Base-by-base conservation (phyloP, 2,888 invertebrate species). In the Lithophane ornitopus region DNA sequence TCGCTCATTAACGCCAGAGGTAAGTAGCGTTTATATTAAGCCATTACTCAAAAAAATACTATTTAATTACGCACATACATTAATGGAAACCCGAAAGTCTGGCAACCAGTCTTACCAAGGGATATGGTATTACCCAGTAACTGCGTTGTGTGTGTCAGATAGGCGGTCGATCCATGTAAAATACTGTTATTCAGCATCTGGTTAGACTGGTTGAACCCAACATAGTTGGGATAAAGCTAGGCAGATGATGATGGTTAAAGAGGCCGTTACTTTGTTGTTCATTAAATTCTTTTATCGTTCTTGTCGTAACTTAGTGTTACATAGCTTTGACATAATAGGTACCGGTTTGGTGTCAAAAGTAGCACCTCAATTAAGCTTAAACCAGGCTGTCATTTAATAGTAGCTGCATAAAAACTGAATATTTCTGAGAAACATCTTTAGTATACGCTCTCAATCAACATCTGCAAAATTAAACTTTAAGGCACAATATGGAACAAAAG, bases 261-360 rank as follows among this genome's bases (percentile, higher is more conserved):
- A 16, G n/a, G 19, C 12, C n/a, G 46, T 19, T 7, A 26, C n/a
- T n/a, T 63, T 41, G 41, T 44, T 26, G 54, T 28, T 19, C 7
- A n/a, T 28, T 16, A 11, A 54, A 65, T 41, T 67, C 19, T 62
- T 46, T 6, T 58, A 58, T 28, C 4, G 8, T 14, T 61, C 54
- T 16, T n/a, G 11, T 14, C 28, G 39, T 67, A 41, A 62, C 56
- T 41, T 6, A 12, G 28, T 67, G 46, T 72, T 39, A 54, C 39
- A 28, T 68, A 14, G 77, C 28, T 41, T 54, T 14, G 34, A 34
- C 14, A 44, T 49, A 66, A 54, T 26, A 41, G 19, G 3, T 67
- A 54, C 16, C 59, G 11, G 69, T 74, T 49, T 49, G 46, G 16
- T 81, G 81, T 58, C 34, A 81, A 66, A 72, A 72, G 4, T 81